Evolutionary conservation across 2,113 vertebrate species (phyloP).

Genomic region (Semnopithecus entellus): DNA sequence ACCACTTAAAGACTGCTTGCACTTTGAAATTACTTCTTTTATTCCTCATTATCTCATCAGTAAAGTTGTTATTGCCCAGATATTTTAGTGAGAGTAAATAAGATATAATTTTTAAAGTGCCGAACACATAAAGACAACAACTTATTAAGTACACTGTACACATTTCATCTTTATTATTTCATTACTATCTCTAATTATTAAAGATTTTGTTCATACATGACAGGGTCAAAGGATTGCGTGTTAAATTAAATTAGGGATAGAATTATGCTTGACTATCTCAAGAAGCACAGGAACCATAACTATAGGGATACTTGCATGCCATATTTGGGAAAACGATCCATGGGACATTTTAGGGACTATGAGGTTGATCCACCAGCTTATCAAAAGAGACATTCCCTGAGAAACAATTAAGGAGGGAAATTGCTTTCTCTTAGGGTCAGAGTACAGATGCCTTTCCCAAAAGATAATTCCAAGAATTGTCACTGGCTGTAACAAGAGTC

Average conservation of each 20-base stretch:
- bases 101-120: not conserved
- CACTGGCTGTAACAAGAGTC: not conserved
- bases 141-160: not conserved
- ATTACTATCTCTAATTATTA: not conserved
- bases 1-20: not conserved
- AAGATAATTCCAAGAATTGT: not conserved
- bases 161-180: not conserved
- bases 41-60: not conserved
- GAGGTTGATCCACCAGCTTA: not conserved
- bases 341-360: not conserved
- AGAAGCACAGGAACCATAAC: not conserved
- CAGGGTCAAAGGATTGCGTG: not conserved
- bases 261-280: not conserved
- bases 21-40: conserved; percentile 39
- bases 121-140: not conserved
- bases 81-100: not conserved
- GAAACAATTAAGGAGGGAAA: not conserved
- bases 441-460: not conserved
- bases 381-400: not conserved
- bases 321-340: not conserved
- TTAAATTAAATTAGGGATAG: not conserved
- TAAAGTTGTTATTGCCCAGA: not conserved
- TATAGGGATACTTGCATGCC: not conserved
- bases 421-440: not conserved
- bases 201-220: not conserved